These are phyloP conservation scores for Rhopilema esculentum DNA, from an alignment of 30 jellyfish, hydroid and myxozoan genomes.

Conservation along the genomic window DNA sequence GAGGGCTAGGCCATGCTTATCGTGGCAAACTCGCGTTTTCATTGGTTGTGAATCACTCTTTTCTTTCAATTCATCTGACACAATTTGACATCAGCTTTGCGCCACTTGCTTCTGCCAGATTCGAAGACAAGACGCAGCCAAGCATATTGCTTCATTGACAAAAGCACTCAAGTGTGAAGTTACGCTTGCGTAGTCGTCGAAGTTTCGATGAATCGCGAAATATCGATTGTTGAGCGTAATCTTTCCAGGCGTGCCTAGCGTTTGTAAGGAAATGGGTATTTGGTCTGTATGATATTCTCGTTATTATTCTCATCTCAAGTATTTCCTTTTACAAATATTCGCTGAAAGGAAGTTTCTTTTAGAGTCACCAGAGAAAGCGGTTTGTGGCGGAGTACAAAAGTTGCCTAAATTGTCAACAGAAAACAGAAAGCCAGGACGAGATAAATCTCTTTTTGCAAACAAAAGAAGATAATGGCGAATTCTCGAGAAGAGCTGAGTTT, in stretches of 20 bases:
- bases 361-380: neutral
- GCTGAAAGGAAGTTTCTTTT: neutral
- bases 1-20: neutral
- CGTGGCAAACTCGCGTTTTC: neutral
- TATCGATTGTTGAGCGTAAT: neutral
- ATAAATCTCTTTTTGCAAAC: no score
- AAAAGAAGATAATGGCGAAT: conserved; percentile 43
- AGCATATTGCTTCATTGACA: conserved; percentile 23
- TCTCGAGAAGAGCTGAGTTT: conserved; percentile 61
- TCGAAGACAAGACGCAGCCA: conserved; percentile 26
- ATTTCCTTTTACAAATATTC: no score
- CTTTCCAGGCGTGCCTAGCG: neutral
- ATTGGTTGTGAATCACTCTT: neutral
- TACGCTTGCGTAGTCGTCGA: conserved; percentile 14
- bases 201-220: conserved; percentile 5
- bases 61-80: neutral
- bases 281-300: no score
- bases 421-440: no score
- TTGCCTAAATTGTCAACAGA: neutral
- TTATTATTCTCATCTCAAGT: no score
- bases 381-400: neutral
- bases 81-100: conserved; percentile 31
- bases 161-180: conserved; percentile 37
- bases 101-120: conserved; percentile 17
- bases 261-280: neutral